Evolutionary conservation across 2,797 vertebrate genomes (phyloP), one percentile per base, ranked within the genome.

Genomic region (Galaxias olidus): DNA sequence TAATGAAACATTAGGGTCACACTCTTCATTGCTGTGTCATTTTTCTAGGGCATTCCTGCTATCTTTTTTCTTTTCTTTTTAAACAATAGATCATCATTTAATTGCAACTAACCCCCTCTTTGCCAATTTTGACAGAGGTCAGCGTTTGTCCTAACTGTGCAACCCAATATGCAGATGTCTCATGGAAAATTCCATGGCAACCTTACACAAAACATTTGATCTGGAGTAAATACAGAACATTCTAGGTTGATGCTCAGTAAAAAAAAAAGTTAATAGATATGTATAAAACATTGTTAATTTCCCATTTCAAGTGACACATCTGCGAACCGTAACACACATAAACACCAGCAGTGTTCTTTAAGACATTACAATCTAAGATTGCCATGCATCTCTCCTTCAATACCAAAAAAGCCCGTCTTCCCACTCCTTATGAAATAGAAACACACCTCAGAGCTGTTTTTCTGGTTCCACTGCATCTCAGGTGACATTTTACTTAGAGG

Each of bases 391-490:
- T 9, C 8, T 17, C 51, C 19, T 30, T 47, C 19, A 19, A 19
- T 19, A 53, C 10, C 1, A 53, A 17, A 53, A 19, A 18, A 19
- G 11, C 11, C 19, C 17, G 8, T 12, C 20, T 14, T 17, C 50
- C 8, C 50, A n/a, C 50, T 13, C 13, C 45, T 13, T 13, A 46
- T 12, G 46, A 12, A 47, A 61, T 30, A 45, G 63, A 51, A 68
- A 76, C 80, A 84, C 85, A 61, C 76, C 78, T 69, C 56, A 30
- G 11, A 30, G 50, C 17, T 30, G 30, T 30, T 30, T 30, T 20
- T 11, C 11, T 42, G 44, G 61, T 64, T 42, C 62, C 61, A 65
- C 65, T 51, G 54, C 40, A 41, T 46, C 64, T 59, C 55, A 45
- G 55, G 48, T 66, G 47, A 59, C 64, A 66, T 15, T 47, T 47